Evolutionary conservation across 2,797 vertebrate species (phyloP), one percentile per base, ranked within the genome.

Genomic region (Cryptoblepharus egeriae): DNA sequence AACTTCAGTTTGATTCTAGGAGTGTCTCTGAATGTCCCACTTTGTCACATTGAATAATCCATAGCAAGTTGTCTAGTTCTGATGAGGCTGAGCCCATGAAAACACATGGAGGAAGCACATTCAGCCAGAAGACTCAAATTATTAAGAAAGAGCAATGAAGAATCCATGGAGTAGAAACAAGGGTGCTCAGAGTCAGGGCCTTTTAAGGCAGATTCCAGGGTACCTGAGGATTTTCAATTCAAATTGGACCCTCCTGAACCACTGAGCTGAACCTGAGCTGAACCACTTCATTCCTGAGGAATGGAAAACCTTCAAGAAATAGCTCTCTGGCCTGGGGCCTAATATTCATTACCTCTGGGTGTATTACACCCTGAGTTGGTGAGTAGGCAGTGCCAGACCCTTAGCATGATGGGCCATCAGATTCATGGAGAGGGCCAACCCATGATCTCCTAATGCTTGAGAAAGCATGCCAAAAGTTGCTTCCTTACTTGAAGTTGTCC

Each of bases 171-270:
- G 10, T 0, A 68, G 4, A 18, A 35, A 35, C 7, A 28, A 52
- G 30, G 5, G 2, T 68, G 15, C 15, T 55, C 76, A 79, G 52
- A 57, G 35, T 37, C 9, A 28, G 13, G 28, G 45, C 69, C n/a
- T 28, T 60, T 79, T 24, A 15, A 28, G 39, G 60, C 12, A 61
- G 18, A n/a, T 73, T 16, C 35, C 26, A 64, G 24, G 18, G 20
- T 42, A 88, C 75, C 78, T 80, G 28, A 32, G 75, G 70, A 55
- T 45, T 60, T 55, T 37, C 15, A 32, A 24, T 16, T 64, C 49
- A 26, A 65, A 7, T 24, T 73, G 32, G 22, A 42, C 28, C 24
- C 42, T 55, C 39, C 28, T 55, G 37, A 49, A 4, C 45, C n/a
- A n/a, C n/a, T n/a, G n/a, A n/a, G n/a, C n/a, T n/a, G n/a, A 5